Base-by-base conservation (phyloP, 2,797 vertebrate genomes). In the Acanthurus tractus region DNA sequence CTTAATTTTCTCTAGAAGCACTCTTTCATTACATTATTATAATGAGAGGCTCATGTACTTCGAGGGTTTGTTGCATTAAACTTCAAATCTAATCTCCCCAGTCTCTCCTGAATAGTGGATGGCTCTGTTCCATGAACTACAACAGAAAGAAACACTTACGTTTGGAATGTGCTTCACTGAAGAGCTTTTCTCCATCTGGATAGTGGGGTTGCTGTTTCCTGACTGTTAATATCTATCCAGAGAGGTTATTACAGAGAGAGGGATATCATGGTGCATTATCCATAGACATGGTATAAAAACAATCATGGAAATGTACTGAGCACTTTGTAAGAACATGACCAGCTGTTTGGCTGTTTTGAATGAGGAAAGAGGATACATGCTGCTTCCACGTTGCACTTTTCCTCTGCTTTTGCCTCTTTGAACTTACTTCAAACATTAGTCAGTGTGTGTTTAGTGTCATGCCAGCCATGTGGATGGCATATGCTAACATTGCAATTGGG, bases 401-500 rank as follows among this genome's bases (percentile, higher is more conserved):
- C 89, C 85, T 90, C 89, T 69, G 73, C 84, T 74, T 82, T 88
- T 81, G 78, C 79, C 77, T 89, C 91, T 95, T 95, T 95, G 94
- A 95, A 95, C 93, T 79, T 56, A 91, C 94, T 95, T 95, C 95
- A 95, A 95, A 95, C 94, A 93, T 92, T 82, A 91, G 90, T 85
- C 83, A 86, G 70, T 92, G 91, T 90, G 89, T 86, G 94, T 95
- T 95, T 95, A 95, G 94, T 96, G 95, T 93, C 85, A 81, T 96
- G 94, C 95, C 95, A 95, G 93, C 95, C 96, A 96, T 96, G 96
- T 97, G 97, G 92, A 95, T 95, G 95, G 94, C 96, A 96, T 95
- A 96, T 97, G 96, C 92, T 94, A 92, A 93, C 92, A 89, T 88
- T 91, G 78, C 70, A 87, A 78, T 75, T 49, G 91, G 92, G 87